A percentile compares a stretch with the other conserved stretches of the same genome.
These are phyloP conservation scores for Sesamia inferens DNA, from an alignment of 2,888 invertebrate genomes.

Conservation along the genomic window DNA sequence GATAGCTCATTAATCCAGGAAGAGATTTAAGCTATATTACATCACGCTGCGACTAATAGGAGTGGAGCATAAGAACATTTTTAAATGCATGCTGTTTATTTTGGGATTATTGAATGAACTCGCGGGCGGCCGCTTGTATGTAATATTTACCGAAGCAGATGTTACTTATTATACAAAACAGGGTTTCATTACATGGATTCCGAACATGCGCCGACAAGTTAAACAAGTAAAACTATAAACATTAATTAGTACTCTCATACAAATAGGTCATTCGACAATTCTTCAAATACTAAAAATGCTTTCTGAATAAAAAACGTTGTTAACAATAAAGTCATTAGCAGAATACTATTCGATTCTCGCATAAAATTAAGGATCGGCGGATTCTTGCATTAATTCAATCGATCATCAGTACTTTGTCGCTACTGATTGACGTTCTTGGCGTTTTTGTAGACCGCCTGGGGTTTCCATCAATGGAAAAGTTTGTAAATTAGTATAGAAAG, in stretches of 20 bases:
- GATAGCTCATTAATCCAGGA: no score
- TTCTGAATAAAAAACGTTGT: constrained; percentile 60
- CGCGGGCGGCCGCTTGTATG: no score
- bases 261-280: constrained; percentile 47
- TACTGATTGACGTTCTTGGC: constrained; percentile 57
- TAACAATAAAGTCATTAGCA: constrained; percentile 82
- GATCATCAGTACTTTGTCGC: constrained; percentile 57
- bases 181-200: constrained; percentile 15
- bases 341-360: constrained; percentile 72
- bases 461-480: constrained; percentile 42
- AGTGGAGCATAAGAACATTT: not conserved
- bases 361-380: constrained; percentile 73
- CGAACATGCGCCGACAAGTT: constrained; percentile 16
- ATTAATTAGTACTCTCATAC: constrained; percentile 33
- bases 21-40: no score
- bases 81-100: no score
- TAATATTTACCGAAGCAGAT: constrained; percentile 15
- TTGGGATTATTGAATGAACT: no score
- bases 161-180: constrained; percentile 10
- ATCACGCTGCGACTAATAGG: no score
- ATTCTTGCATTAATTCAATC: constrained; percentile 73
- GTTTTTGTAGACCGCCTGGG: constrained; percentile 61
- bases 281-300: constrained; percentile 61
- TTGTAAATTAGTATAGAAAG: constrained; percentile 39
- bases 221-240: constrained; percentile 15